These are phyloP conservation scores for Oasisia sp. DNA, from an alignment of 2,888 invertebrate genomes.

Conservation along the genomic window DNA sequence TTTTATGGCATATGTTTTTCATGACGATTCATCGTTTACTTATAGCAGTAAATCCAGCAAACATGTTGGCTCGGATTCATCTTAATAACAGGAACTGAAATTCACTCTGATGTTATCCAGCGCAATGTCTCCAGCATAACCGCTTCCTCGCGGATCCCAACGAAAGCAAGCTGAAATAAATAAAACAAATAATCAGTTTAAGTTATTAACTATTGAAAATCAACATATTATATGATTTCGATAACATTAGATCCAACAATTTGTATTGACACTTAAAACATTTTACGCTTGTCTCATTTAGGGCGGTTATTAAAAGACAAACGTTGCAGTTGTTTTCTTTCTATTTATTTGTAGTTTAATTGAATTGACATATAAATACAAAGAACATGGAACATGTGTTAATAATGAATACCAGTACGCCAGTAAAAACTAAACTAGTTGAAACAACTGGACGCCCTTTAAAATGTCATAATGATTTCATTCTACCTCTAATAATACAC, in stretches of 20 bases:
- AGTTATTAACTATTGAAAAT: neutral
- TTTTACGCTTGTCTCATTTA: neutral
- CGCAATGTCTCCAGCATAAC: slow-evolving; percentile 33
- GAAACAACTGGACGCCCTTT: too few relatives aligned
- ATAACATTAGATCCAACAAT: neutral
- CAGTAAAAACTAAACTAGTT: too few relatives aligned
- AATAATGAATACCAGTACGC: too few relatives aligned
- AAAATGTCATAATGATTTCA: too few relatives aligned
- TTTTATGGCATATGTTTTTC: too few relatives aligned
- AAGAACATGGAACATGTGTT: too few relatives aligned
- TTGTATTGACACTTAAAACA: too few relatives aligned
- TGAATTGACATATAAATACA: too few relatives aligned
- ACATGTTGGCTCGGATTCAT: too few relatives aligned
- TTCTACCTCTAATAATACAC: too few relatives aligned
- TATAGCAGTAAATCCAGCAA: neutral
- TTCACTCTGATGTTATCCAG: slow-evolving; percentile 29
- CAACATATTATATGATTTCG: neutral
- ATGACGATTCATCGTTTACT: neutral
- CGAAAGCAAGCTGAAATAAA: slow-evolving; percentile 31
- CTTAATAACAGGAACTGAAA: slow-evolving; percentile 22
- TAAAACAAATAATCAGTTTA: neutral
- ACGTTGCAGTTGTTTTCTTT: neutral
- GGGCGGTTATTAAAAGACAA: neutral
- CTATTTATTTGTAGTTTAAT: too few relatives aligned
- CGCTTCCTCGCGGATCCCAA: slow-evolving; percentile 32